Conservation (phyloP, 1,140 invertebrate species). For the Pogonognathellus flavescens region DNA sequence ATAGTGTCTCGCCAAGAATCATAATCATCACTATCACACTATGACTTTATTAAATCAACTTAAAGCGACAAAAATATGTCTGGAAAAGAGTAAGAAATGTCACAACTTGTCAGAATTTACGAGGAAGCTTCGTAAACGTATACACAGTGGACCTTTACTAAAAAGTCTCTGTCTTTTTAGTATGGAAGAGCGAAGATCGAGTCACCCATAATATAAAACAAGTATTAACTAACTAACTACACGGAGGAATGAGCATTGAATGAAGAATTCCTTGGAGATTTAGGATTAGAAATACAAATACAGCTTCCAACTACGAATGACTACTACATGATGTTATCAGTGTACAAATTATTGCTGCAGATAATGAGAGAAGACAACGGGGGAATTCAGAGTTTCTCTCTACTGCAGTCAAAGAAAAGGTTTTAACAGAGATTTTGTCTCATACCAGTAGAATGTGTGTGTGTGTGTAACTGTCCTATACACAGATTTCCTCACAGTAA, state of each 20-base stretch:
- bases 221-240: no score
- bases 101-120: constrained; percentile 42
- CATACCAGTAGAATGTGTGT: no score
- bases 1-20: neutral
- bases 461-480: no score
- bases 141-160: neutral
- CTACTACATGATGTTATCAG: constrained; percentile 20
- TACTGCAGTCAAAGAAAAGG: no score
- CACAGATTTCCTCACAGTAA: no score
- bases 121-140: neutral
- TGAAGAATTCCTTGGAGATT: constrained; percentile 15
- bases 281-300: constrained; percentile 48
- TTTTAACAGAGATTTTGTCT: no score
- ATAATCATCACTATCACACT: constrained; percentile 39
- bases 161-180: neutral
- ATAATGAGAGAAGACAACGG: constrained; percentile 49
- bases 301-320: constrained; percentile 11
- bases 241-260: neutral
- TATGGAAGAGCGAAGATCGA: neutral
- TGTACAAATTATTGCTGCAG: constrained; percentile 47
- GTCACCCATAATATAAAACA: neutral
- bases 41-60: constrained; percentile 46
- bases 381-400: constrained; percentile 19
- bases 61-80: constrained; percentile 37
- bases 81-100: constrained; percentile 36